Conservation (phyloP, 2,113 vertebrate genomes). For the Mastomys coucha region DNA sequence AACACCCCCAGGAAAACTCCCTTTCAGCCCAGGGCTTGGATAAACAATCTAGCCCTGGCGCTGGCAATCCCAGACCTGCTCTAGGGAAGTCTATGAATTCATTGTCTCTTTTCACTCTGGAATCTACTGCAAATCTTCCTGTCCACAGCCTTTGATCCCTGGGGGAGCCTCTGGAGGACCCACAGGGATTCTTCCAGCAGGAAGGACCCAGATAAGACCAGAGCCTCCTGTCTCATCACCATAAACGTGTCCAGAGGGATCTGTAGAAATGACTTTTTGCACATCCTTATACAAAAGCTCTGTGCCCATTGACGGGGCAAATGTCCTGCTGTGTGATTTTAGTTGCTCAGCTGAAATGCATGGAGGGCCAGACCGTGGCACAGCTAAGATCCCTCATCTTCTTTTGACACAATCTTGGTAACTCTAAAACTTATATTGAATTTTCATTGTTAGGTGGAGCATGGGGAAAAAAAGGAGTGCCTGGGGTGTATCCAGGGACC, state of each 20-base stretch:
- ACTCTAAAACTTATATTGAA: neutral
- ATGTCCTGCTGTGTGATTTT: no score
- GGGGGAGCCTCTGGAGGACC: neutral
- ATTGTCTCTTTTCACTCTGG: neutral
- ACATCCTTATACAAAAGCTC: neutral
- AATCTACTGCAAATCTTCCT: neutral
- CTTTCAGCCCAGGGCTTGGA: neutral
- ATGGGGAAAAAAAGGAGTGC: neutral
- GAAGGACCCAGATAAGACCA: neutral
- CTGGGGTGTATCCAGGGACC: neutral
- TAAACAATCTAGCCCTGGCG: neutral
- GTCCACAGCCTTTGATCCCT: neutral
- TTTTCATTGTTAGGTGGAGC: neutral
- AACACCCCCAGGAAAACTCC: neutral
- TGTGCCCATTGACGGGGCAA: rapidly evolving
- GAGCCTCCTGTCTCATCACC: no score
- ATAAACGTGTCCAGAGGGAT: neutral
- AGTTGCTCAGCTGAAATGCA: neutral
- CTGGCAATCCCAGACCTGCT: neutral
- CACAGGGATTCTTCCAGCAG: neutral
- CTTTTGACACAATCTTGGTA: neutral
- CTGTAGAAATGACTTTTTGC: neutral
- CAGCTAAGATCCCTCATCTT: neutral
- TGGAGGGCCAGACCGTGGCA: neutral
- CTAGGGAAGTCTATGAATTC: neutral